phyloP scores from a whole-genome alignment of 2,888 invertebrate species.

The Caenorhabditis drosophilae region DNA sequence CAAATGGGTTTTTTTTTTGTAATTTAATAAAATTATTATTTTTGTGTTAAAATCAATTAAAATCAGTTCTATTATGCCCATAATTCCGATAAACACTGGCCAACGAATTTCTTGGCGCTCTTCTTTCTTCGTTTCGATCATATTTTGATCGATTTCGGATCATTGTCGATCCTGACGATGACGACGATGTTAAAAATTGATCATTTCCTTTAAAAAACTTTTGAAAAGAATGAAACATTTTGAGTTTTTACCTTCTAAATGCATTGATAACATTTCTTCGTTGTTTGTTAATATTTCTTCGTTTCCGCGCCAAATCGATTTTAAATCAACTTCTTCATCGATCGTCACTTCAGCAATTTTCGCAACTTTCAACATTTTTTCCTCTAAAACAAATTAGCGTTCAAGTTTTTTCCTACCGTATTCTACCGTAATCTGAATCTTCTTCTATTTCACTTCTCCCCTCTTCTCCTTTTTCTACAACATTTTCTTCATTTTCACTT shows the following conservation, averaged over 20 bases:
- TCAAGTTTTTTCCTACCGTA: not conserved
- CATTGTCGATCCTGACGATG: not conserved
- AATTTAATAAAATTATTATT: no score
- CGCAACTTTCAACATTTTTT: not conserved
- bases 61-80: no score
- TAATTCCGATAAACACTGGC: slow-evolving; percentile 16
- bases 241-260: no score
- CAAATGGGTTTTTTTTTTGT: no score
- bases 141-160: slow-evolving; percentile 1
- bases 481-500: not conserved
- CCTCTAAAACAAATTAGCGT: not conserved
- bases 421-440: no score
- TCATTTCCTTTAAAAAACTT: no score
- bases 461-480: not conserved
- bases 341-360: not conserved
- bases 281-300: not conserved
- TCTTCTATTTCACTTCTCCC: no score
- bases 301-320: not conserved
- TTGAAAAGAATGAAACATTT: no score
- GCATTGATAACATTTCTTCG: not conserved
- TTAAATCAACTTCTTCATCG: not conserved
- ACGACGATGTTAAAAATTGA: slow-evolving; percentile 1
- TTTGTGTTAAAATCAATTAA: no score
- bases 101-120: slow-evolving; percentile 19
- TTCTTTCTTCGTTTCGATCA: not conserved